phyloP scores from a whole-genome alignment of 2,113 vertebrate species.

The Nansenia antarctica region DNA sequence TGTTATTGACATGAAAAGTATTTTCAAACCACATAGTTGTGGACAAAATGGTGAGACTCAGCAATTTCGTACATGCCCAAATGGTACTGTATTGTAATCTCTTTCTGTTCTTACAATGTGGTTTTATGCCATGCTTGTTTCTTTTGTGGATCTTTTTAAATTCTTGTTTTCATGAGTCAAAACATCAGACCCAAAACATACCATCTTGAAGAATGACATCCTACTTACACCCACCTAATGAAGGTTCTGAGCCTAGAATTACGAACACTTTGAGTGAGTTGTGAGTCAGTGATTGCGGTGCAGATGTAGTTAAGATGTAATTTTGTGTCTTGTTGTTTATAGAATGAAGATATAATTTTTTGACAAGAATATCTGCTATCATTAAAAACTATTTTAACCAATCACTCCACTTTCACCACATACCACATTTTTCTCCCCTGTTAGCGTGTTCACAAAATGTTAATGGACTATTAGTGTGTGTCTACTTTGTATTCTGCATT shows the following conservation, averaged over 20 bases:
- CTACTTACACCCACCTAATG: conserved; percentile 69
- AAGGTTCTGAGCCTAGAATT: conserved; percentile 42
- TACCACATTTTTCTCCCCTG: too few relatives aligned
- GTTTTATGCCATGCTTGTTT: not conserved
- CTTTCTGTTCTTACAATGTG: not conserved
- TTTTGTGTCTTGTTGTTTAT: too few relatives aligned
- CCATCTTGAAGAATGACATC: conserved; percentile 50
- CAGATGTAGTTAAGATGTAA: too few relatives aligned
- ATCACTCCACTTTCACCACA: too few relatives aligned
- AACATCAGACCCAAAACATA: conserved; percentile 21
- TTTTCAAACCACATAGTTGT: not conserved
- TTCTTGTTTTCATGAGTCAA: conserved; percentile 61
- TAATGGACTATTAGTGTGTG: too few relatives aligned
- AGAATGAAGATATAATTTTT: too few relatives aligned
- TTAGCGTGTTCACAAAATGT: too few relatives aligned
- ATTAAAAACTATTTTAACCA: too few relatives aligned
- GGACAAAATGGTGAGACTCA: not conserved
- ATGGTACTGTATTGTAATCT: too few relatives aligned
- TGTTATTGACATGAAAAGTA: not conserved
- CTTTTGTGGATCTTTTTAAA: not conserved
- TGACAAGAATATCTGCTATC: too few relatives aligned
- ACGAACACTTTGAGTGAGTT: conserved; percentile 38
- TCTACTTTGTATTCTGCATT: too few relatives aligned
- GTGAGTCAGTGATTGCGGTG: conserved; percentile 57
- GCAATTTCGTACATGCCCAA: not conserved